Conservation (phyloP, 92 coral and sea anemone species). For the Virgularia gustaviana region DNA sequence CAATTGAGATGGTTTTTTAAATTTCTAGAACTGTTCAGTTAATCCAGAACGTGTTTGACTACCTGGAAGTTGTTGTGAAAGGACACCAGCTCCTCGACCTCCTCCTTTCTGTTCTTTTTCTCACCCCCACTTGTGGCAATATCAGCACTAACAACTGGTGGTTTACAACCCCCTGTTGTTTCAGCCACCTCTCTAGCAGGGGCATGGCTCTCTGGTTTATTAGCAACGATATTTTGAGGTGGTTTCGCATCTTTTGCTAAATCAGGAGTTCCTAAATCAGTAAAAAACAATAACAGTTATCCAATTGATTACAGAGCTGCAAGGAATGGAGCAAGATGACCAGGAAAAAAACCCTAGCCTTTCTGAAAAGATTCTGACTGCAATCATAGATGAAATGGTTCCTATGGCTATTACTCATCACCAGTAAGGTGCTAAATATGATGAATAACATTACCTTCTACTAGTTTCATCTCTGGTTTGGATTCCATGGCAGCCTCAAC, state of each 20-base stretch:
- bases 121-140: not conserved
- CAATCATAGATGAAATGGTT: too few relatives aligned
- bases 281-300: not conserved
- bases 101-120: not conserved
- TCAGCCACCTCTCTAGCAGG: too few relatives aligned
- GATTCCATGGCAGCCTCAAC: not conserved
- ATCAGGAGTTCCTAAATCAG: not conserved
- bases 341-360: too few relatives aligned
- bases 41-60: too few relatives aligned
- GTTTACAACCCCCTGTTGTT: not conserved
- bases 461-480: not conserved
- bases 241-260: not conserved
- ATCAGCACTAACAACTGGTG: not conserved
- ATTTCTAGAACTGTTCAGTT: too few relatives aligned
- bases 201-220: not conserved
- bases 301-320: not conserved
- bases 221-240: not conserved
- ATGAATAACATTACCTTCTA: not conserved
- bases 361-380: too few relatives aligned
- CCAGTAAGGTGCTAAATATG: not conserved
- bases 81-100: not conserved
- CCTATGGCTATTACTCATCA: too few relatives aligned
- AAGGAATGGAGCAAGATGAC: not conserved
- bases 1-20: too few relatives aligned
- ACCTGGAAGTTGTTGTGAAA: not conserved